Conservation (phyloP, 2,888 invertebrate genomes). For the Plutella xylostella region DNA sequence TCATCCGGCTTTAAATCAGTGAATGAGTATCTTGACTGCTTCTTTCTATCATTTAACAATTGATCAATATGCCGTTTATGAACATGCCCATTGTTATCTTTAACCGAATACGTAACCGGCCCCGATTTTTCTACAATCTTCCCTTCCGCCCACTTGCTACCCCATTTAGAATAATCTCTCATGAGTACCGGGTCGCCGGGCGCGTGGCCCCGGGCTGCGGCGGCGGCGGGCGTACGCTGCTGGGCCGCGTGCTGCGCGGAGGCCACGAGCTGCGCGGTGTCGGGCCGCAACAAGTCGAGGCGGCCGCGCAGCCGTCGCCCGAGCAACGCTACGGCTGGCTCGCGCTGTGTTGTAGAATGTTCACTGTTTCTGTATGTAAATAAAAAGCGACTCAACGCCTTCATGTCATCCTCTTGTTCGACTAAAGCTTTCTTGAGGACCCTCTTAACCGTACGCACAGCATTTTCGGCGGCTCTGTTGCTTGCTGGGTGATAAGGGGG, state of each 20-base stretch:
- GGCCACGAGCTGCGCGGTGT: background rate
- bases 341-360: slow-evolving; percentile 16
- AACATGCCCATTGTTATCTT: background rate
- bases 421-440: background rate
- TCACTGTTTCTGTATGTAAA: background rate
- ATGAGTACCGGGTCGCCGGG: background rate
- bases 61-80: background rate
- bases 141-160: background rate
- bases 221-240: background rate
- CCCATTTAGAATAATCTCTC: background rate
- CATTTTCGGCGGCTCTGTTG: background rate
- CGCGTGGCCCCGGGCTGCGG: background rate
- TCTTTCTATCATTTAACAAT: too few relatives aligned
- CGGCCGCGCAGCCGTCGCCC: slow-evolving; percentile 18
- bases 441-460: background rate
- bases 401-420: background rate
- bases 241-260: slow-evolving; percentile 1
- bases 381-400: slow-evolving; percentile 1
- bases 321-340: slow-evolving; percentile 17
- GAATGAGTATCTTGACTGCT: too few relatives aligned
- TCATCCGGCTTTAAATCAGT: too few relatives aligned
- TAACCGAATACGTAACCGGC: background rate
- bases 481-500: background rate
- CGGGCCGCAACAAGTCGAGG: slow-evolving; percentile 16
- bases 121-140: background rate